These are phyloP conservation scores for Scotopteryx bipunctaria DNA, from an alignment of 2,888 invertebrate genomes.

Conservation along the genomic window DNA sequence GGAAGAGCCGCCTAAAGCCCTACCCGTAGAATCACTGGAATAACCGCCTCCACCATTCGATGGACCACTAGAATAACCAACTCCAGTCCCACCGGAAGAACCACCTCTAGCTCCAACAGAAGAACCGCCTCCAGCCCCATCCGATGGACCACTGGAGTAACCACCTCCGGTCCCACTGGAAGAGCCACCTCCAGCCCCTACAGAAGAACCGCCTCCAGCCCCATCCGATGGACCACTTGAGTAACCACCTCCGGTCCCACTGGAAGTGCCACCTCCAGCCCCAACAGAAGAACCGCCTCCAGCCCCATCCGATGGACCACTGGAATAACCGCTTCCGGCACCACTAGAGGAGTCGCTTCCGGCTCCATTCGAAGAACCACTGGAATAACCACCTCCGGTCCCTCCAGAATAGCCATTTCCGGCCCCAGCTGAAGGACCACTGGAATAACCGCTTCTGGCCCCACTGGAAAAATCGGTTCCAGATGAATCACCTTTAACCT, in stretches of 20 bases:
- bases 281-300: constrained; percentile 7
- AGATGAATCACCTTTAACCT: too few relatives aligned
- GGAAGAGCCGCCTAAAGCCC: not conserved
- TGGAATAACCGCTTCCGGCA: not conserved
- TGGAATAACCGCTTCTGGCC: too few relatives aligned
- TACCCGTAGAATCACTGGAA: not conserved
- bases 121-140: constrained; percentile 3
- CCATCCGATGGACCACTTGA: constrained; percentile 1
- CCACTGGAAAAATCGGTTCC: constrained; percentile 4
- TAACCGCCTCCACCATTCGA: not conserved
- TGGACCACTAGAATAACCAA: not conserved
- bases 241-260: not conserved
- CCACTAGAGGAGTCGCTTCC: not conserved
- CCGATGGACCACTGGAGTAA: not conserved
- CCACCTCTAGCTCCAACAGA: constrained; percentile 3
- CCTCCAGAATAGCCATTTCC: too few relatives aligned
- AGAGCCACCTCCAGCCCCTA: not conserved
- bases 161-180: not conserved
- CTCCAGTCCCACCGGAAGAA: not conserved
- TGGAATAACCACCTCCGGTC: not conserved
- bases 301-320: not conserved
- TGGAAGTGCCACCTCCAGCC: constrained; percentile 2
- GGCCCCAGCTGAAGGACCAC: too few relatives aligned
- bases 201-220: not conserved
- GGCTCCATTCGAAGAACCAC: constrained; percentile 4